These are phyloP conservation scores for Chionis minor DNA, from an alignment of 2,113 vertebrate species.

Conservation along the genomic window DNA sequence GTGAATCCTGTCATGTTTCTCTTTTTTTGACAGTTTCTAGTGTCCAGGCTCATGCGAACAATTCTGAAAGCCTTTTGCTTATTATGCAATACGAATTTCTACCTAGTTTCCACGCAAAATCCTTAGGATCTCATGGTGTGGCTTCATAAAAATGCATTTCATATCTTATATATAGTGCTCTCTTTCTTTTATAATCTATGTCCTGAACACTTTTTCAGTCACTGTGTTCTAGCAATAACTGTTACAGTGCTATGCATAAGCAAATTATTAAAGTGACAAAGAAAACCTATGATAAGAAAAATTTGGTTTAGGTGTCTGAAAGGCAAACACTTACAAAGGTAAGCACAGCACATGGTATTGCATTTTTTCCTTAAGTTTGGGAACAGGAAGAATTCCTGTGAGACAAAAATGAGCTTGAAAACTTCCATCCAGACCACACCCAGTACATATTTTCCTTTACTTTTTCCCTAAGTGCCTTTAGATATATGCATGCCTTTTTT, in stretches of 20 bases:
- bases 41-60: not conserved
- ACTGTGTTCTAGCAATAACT: not conserved
- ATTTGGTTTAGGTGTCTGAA: not conserved
- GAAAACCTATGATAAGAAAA: not conserved
- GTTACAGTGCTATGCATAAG: not conserved
- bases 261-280: not conserved
- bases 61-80: not conserved
- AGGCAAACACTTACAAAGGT: not conserved
- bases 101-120: not conserved
- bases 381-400: not conserved
- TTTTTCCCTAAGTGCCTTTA: not conserved
- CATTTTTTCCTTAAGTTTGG: not conserved
- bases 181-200: not conserved
- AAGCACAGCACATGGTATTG: not conserved
- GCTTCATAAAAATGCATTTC: not conserved
- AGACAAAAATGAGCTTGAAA: not conserved
- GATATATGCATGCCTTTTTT: not conserved
- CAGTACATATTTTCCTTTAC: not conserved
- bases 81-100: not conserved
- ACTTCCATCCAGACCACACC: not conserved
- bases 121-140: not conserved
- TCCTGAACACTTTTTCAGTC: not conserved
- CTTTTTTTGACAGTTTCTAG: not conserved
- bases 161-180: not conserved
- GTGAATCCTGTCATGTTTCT: not conserved